Percentiles rank a stretch among this genome's conserved stretches.
phyloP scores from a whole-genome alignment of 1,140 invertebrate species.

The Caenorhabditis remanei region DNA sequence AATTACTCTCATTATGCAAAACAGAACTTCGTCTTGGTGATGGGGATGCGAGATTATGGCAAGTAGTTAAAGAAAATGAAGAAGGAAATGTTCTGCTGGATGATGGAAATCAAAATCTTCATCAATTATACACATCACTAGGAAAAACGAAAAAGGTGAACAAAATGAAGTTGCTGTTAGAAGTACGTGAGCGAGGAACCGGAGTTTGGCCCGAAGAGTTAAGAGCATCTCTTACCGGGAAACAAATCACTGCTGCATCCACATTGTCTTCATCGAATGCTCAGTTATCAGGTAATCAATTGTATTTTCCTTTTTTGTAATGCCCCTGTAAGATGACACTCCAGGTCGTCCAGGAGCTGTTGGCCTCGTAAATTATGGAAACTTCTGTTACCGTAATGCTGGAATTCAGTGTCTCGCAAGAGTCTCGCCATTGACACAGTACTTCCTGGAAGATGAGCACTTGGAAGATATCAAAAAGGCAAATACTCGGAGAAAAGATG shows the following conservation, averaged over 20 bases:
- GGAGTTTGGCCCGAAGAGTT: slow-evolving; percentile 65
- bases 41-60: slow-evolving; percentile 55
- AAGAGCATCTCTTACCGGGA: slow-evolving; percentile 50
- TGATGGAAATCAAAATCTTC: slow-evolving; percentile 42
- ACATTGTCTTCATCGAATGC: slow-evolving; percentile 20
- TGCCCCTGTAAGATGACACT: neutral
- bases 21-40: slow-evolving; percentile 53
- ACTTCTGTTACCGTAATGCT: slow-evolving; percentile 64
- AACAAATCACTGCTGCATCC: slow-evolving; percentile 49
- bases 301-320: neutral
- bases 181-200: slow-evolving; percentile 57
- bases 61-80: slow-evolving; percentile 35
- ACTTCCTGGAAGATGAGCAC: slow-evolving; percentile 51
- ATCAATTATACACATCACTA: slow-evolving; percentile 43
- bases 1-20: slow-evolving; percentile 49
- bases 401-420: slow-evolving; percentile 64
- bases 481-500: neutral
- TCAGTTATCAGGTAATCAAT: slow-evolving; percentile 37
- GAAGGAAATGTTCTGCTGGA: slow-evolving; percentile 58
- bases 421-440: slow-evolving; percentile 60
- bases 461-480: slow-evolving; percentile 39
- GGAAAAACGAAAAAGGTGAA: slow-evolving; percentile 56
- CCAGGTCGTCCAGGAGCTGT: slow-evolving; percentile 59
- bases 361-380: slow-evolving; percentile 62
- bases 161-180: slow-evolving; percentile 63